Percentiles rank a stretch among this genome's conserved stretches.
phyloP scores from a whole-genome alignment of 2,888 invertebrate species.

The Bedellia somnulentella region DNA sequence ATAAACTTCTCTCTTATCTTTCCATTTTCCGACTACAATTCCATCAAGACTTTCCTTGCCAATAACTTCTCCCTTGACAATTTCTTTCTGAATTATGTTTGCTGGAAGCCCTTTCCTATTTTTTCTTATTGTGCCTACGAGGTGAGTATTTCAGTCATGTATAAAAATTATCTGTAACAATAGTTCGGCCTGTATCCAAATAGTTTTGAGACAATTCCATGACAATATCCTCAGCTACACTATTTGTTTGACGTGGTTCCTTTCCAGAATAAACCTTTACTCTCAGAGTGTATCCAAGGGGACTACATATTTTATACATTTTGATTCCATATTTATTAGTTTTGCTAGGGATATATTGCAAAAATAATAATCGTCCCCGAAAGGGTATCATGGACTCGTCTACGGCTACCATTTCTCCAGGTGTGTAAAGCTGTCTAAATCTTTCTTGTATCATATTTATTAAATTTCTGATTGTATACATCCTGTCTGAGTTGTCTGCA shows the following conservation, averaged over 20 bases:
- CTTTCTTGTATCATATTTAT: no score
- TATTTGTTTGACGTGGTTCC: conserved; percentile 2
- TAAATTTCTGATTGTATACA: no score
- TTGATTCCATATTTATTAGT: conserved; percentile 14
- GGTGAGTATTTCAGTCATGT: conserved; percentile 10
- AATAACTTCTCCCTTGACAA: conserved; percentile 1
- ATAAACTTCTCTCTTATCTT: conserved; percentile 5
- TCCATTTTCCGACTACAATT: conserved; percentile 8
- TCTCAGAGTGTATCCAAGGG: conserved; percentile 11
- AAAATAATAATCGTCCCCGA: no score
- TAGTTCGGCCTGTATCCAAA: conserved; percentile 10
- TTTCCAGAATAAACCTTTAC: background rate
- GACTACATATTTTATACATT: conserved; percentile 15
- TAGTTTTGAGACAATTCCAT: no score
- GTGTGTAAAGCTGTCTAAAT: no score
- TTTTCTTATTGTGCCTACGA: conserved; percentile 10
- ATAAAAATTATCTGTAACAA: conserved; percentile 13
- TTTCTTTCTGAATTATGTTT: background rate
- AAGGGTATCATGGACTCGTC: no score
- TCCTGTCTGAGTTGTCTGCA: background rate
- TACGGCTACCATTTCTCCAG: no score
- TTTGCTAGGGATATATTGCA: no score
- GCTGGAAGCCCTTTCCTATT: conserved; percentile 5
- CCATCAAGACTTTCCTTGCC: conserved; percentile 5
- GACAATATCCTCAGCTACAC: conserved; percentile 9